Evolutionary conservation across 2,888 invertebrate species (phyloP), one percentile per base, ranked within the genome.

Genomic region (Hemithea aestivaria): DNA sequence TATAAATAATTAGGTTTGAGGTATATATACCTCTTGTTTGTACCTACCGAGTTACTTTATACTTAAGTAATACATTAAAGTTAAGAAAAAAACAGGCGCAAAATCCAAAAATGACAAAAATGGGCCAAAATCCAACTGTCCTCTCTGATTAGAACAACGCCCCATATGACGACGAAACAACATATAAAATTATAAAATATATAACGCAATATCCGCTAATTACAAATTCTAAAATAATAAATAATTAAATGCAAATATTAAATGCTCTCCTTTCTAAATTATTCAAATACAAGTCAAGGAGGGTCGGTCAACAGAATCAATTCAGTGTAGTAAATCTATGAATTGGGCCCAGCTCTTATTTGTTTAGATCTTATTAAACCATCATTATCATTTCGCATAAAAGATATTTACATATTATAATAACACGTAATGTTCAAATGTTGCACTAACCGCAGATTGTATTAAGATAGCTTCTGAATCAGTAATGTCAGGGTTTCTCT

Each of bases 401-500:
- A 29, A 40, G 36, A 43, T 49, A 75, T 76, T 74, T 68, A 68
- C 37, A 42, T 49, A 75, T 77, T 74, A 67, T 67, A 70, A 75
- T 76, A 75, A 68, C 70, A 64, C 61, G 53, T 63, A 62, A 53
- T 54, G 51, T 55, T 63, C 66, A 65, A 65, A 61, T 53, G 57
- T 62, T 61, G 54, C 57, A 49, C 38, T 54, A 58, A 57, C 48
- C 45, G 48, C 40, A 57, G 73, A 74, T 75, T 58, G 58, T 53
- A 62, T 64, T 65, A 56, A 62, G 73, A 74, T 77, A 72, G 52
- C 60, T 50, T 39, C 57, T 50, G 45, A 63, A 60, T 56, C 57
- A 53, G 51, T 61, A 57, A 58, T 53, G 51, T 35, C 27, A 32
- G 35, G 45, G 48, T 23, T 30, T 27, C 43, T 46, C 51, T 53